Evolutionary conservation across 1,140 invertebrate genomes (phyloP).

Genomic region (Mycetomoellerius zeteki): DNA sequence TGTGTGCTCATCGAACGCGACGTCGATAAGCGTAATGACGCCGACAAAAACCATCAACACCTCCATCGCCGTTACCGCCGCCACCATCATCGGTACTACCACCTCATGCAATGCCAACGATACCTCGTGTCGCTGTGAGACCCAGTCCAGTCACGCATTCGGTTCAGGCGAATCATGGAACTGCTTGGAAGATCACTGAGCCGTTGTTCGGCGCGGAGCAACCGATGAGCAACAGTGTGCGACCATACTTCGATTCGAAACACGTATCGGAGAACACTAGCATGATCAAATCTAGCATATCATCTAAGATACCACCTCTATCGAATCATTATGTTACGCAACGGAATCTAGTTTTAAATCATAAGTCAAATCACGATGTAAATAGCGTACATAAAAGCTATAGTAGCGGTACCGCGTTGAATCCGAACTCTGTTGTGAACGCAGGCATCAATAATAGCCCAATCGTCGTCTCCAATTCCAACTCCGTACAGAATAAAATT

Average conservation of each 20-base stretch:
- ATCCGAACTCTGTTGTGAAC: constrained; percentile 47
- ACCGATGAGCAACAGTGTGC: constrained; percentile 78
- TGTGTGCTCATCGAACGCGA: constrained; percentile 65
- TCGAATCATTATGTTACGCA: constrained; percentile 82
- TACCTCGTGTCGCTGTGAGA: constrained; percentile 83
- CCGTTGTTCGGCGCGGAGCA: constrained; percentile 80
- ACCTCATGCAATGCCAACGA: constrained; percentile 76
- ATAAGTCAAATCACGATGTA: constrained; percentile 76
- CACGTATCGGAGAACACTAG: constrained; percentile 85
- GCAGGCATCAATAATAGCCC: constrained; percentile 68
- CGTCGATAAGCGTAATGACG: constrained; percentile 55
- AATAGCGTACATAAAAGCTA: constrained; percentile 79
- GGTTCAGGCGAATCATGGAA: constrained; percentile 65
- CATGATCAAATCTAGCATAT: constrained; percentile 85
- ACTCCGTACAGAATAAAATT: constrained; percentile 79
- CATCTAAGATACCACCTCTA: constrained; percentile 81
- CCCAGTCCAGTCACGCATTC: constrained; percentile 81
- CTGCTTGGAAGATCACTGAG: constrained; percentile 82
- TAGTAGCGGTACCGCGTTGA: constrained; percentile 69
- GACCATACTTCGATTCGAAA: constrained; percentile 84
- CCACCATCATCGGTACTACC: constrained; percentile 1
- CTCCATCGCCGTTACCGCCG: not conserved
- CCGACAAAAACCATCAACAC: constrained; percentile 60
- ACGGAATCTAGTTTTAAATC: constrained; percentile 77
- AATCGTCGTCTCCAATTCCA: constrained; percentile 68